Conservation (phyloP, 2,113 vertebrate genomes). For the Muscicapa adusta region DNA sequence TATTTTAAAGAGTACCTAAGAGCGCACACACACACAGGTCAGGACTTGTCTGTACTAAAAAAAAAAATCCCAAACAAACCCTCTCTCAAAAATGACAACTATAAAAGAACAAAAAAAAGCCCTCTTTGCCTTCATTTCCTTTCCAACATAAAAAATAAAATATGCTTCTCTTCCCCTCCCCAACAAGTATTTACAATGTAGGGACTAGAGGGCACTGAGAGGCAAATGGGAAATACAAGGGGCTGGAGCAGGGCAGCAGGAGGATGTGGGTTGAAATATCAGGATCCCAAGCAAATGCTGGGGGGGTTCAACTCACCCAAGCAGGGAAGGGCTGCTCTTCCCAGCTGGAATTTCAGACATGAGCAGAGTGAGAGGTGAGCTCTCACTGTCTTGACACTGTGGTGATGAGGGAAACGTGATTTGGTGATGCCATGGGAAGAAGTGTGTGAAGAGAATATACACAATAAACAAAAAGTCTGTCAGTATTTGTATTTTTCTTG, state of each 20-base stretch:
- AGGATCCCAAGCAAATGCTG: not conserved
- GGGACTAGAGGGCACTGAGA: not conserved
- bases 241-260: not conserved
- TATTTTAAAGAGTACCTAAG: not conserved
- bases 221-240: rapidly evolving
- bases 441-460: not conserved
- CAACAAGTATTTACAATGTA: not conserved
- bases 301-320: not conserved
- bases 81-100: not conserved
- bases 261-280: not conserved
- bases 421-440: not conserved
- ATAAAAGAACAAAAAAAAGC: not conserved
- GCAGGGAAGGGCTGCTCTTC: not conserved
- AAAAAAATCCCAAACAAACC: not conserved
- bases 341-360: not conserved
- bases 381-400: rapidly evolving
- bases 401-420: not conserved
- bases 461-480: not conserved
- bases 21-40: not conserved
- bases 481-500: not conserved
- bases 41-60: not conserved
- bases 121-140: not conserved
- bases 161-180: not conserved
- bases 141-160: not conserved
- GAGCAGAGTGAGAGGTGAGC: not conserved